These are phyloP conservation scores for Adelphocoris suturalis DNA, from an alignment of 2,888 invertebrate genomes.

Conservation along the genomic window DNA sequence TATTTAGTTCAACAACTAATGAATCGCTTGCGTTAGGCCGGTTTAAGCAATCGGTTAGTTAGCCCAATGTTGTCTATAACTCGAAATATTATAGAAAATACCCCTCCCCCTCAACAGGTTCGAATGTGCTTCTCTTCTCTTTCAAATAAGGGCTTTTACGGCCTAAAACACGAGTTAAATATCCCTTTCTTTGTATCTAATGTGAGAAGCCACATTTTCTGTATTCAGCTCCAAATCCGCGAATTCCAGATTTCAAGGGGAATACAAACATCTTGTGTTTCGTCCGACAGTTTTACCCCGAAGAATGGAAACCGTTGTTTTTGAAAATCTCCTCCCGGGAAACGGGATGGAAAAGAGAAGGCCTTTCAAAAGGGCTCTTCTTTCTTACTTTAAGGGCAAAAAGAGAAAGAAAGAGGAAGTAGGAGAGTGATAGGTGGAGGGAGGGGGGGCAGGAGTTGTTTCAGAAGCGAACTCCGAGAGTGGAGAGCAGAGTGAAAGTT, in stretches of 20 bases:
- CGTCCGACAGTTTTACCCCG: not conserved
- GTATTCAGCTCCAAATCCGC: slow-evolving; percentile 1
- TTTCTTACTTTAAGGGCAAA: not conserved
- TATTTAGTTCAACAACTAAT: too few species aligned
- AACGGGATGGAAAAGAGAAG: not conserved
- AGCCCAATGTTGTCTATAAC: too few species aligned
- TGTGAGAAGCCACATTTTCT: not conserved
- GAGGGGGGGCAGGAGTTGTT: not conserved
- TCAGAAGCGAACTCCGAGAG: slow-evolving; percentile 36
- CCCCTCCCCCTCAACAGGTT: too few species aligned
- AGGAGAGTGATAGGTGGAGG: not conserved
- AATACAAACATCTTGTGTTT: not conserved
- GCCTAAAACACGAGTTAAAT: too few species aligned
- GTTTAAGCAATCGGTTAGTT: too few species aligned
- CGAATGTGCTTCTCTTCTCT: too few species aligned
- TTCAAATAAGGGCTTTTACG: too few species aligned
- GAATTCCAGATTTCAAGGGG: not conserved
- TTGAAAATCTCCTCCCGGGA: not conserved
- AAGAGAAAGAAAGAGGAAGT: not conserved
- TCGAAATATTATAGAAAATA: too few species aligned
- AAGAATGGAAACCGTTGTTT: slow-evolving; percentile 17
- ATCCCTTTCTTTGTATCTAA: too few species aligned
- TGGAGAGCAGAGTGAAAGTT: slow-evolving; percentile 39
- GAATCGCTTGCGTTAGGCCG: too few species aligned
- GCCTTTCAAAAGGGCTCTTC: not conserved